Conservation (phyloP, 2,113 vertebrate genomes). For the Podarcis raffonei region DNA sequence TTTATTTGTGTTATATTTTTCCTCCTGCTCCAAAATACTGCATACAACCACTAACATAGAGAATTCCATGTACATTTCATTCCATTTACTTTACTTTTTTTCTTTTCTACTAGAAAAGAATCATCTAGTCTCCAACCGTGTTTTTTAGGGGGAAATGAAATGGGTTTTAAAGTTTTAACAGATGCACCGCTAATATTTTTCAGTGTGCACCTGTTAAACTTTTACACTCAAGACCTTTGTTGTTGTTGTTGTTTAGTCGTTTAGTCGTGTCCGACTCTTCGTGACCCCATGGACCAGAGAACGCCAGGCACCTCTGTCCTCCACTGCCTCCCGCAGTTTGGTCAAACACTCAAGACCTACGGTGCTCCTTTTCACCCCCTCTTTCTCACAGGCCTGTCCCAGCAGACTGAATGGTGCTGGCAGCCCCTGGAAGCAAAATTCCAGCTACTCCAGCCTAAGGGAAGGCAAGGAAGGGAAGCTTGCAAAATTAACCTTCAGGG, state of each 20-base stretch:
- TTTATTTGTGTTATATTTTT: not conserved
- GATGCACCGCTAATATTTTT: no score
- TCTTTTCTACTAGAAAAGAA: slow-evolving; percentile 34
- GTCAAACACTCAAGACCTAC: not conserved
- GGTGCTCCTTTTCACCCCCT: not conserved
- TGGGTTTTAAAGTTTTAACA: slow-evolving; percentile 1
- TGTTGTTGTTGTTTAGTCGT: no score
- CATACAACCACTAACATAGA: not conserved
- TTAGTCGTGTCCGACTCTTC: no score
- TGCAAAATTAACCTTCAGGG: not conserved
- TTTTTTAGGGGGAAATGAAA: slow-evolving; percentile 39
- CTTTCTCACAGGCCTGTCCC: not conserved
- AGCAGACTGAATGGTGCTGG: not conserved
- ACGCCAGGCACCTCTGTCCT: no score
- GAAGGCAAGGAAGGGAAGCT: not conserved
- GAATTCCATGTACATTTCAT: slow-evolving; percentile 12
- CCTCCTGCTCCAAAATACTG: not conserved
- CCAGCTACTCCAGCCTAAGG: not conserved
- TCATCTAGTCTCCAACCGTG: slow-evolving; percentile 12
- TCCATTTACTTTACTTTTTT: slow-evolving; percentile 6
- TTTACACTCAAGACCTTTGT: not conserved
- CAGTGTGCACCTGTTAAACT: no score
- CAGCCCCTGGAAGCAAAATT: not conserved
- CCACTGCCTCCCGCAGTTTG: no score
- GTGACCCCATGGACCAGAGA: no score